Base-by-base conservation (phyloP, 2,797 vertebrate species). In the Dendrocincla tyrannina region DNA sequence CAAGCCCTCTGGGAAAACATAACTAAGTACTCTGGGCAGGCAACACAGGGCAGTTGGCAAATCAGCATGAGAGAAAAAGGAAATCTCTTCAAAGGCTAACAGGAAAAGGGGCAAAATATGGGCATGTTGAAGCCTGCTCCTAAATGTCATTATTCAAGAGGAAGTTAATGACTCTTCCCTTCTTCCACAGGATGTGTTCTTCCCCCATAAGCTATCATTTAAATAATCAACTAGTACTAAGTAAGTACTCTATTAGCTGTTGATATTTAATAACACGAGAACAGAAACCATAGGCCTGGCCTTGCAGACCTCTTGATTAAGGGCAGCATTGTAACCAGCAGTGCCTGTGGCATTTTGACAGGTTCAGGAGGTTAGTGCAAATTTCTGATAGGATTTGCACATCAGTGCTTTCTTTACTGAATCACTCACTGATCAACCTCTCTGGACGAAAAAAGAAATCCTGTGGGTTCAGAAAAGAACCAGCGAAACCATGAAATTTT, bases 211-310 rank as follows among this genome's bases (percentile, higher is more conserved):
- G 64, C 74, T 64, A 88, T 32, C 44, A 88, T 80, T 88, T 60
- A 83, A 95, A 95, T 69, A 92, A 92, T 83, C 49, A 83, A 89
- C 70, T 64, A 89, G 41, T 79, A 91, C 84, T 91, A 91, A 95
- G 47, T 52, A 92, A 92, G 91, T 79, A 94, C 0, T 9, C 81
- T 93, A 94, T 96, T 95, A 95, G 87, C 72, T 80, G 75, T 89
- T 96, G 87, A 88, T 96, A 91, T 94, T 93, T 75, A 96, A 88
- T 94, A 94, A 91, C 7, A 56, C 56, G 89, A 58, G 53, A 95
- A 85, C 89, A 96, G 89, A 91, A 95, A 73, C 88, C 83, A 58
- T 76, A 75, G 84, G 20, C 70, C 84, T 77, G 78, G 78, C 42
- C 60, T 80, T 47, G 28, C 92, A 92, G 89, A 62, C 78, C 84